phyloP scores from a whole-genome alignment of 1,140 invertebrate genomes.

The Chionoecetes opilio region DNA sequence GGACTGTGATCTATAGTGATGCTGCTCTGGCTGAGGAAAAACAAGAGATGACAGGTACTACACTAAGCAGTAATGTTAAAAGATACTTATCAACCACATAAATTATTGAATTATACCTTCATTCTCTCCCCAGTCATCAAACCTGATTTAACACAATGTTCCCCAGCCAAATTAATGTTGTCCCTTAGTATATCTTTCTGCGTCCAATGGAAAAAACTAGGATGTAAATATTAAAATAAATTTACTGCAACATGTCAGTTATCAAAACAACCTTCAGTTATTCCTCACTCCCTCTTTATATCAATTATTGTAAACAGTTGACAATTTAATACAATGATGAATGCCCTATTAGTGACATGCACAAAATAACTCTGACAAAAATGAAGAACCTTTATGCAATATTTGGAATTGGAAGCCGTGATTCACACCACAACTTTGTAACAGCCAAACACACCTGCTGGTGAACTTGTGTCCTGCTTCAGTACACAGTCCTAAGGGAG shows the following conservation, averaged over 20 bases:
- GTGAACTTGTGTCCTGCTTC: neutral
- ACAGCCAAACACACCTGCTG: neutral
- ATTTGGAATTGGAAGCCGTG: neutral
- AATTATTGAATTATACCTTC: neutral
- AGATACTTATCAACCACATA: constrained; percentile 5
- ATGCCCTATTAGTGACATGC: neutral
- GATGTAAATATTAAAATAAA: neutral
- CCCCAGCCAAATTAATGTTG: neutral
- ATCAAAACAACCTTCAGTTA: neutral
- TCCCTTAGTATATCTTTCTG: neutral
- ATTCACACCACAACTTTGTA: neutral
- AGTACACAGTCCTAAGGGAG: neutral
- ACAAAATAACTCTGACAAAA: neutral
- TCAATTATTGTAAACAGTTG: neutral
- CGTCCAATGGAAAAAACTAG: neutral
- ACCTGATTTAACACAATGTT: neutral
- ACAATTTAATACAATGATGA: neutral
- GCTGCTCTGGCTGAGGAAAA: neutral
- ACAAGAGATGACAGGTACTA: neutral
- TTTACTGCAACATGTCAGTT: neutral
- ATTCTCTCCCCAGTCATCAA: neutral
- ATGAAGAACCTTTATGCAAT: neutral
- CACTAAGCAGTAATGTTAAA: constrained; percentile 7
- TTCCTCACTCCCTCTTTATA: neutral
- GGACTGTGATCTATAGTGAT: neutral